Conservation (phyloP, 2,113 vertebrate genomes). For the Archilochus colubris region DNA sequence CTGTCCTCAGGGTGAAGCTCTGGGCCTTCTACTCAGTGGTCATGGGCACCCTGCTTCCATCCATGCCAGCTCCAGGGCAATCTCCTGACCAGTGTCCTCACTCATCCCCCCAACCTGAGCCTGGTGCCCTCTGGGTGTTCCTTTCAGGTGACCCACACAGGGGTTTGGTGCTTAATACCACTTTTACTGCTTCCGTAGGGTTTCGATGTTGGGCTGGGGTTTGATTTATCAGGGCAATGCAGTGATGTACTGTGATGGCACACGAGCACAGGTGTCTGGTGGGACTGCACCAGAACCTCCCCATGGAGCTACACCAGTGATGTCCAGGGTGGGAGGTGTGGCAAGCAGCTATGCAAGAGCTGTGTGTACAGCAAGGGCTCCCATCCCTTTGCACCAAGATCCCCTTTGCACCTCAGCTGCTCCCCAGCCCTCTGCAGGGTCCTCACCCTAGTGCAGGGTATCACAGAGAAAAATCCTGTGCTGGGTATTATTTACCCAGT, state of each 20-base stretch:
- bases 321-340: too few relatives aligned
- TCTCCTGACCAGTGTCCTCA: background rate
- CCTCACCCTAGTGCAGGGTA: too few relatives aligned
- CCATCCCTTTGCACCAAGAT: too few relatives aligned
- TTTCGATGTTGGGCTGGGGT: background rate
- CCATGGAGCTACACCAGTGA: background rate
- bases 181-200: too few relatives aligned
- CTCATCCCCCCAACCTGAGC: background rate
- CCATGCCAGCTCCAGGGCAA: rapidly evolving
- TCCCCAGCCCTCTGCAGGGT: background rate
- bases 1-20: background rate
- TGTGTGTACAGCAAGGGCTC: background rate
- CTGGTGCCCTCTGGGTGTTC: too few relatives aligned
- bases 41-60: background rate
- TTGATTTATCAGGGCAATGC: background rate
- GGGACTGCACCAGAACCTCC: background rate
- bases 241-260: background rate
- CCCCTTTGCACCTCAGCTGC: background rate
- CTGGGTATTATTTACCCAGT: background rate
- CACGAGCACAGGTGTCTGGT: rapidly evolving
- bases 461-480: background rate
- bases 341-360: background rate
- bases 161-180: background rate
- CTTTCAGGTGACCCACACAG: background rate
- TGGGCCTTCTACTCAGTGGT: background rate